A percentile compares a stretch with the other conserved stretches of the same genome.
Conservation (phyloP, 1,140 invertebrate genomes). For the Goniozus legneri region DNA sequence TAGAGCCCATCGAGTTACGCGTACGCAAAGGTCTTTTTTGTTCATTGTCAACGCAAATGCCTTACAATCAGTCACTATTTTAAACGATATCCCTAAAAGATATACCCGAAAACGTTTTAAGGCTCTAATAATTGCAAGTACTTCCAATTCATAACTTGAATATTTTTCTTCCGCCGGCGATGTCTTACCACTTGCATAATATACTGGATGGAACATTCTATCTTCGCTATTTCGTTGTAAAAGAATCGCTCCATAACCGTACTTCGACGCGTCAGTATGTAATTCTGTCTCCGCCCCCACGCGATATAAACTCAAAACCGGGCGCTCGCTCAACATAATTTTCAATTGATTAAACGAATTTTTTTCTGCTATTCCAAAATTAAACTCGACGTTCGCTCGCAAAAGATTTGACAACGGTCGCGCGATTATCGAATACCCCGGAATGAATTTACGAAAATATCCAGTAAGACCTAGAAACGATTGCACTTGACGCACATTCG, state of each 20-base stretch:
- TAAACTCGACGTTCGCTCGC: slow-evolving; percentile 22
- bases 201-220: slow-evolving; percentile 15
- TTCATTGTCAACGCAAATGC: slow-evolving; percentile 32
- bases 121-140: slow-evolving; percentile 36
- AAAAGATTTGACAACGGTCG: slow-evolving; percentile 33
- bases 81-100: slow-evolving; percentile 37
- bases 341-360: slow-evolving; percentile 16
- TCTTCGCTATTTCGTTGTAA: slow-evolving; percentile 17
- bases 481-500: slow-evolving; percentile 29
- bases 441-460: slow-evolving; percentile 41
- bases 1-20: slow-evolving; percentile 13
- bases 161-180: slow-evolving; percentile 23
- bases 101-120: slow-evolving; percentile 43
- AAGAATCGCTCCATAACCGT: slow-evolving; percentile 32
- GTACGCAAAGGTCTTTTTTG: slow-evolving; percentile 24
- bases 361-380: slow-evolving; percentile 6
- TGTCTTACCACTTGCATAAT: slow-evolving; percentile 35
- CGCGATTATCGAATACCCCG: slow-evolving; percentile 32
- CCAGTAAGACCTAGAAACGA: slow-evolving; percentile 38
- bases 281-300: slow-evolving; percentile 13
- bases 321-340: slow-evolving; percentile 12
- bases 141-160: slow-evolving; percentile 41
- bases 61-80: slow-evolving; percentile 34
- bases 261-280: slow-evolving; percentile 32
- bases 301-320: slow-evolving; percentile 28